A percentile compares a stretch with the other conserved stretches of the same genome.
Evolutionary conservation across 2,888 invertebrate species (phyloP).

Genomic region (Bhutanitis thaidina): DNA sequence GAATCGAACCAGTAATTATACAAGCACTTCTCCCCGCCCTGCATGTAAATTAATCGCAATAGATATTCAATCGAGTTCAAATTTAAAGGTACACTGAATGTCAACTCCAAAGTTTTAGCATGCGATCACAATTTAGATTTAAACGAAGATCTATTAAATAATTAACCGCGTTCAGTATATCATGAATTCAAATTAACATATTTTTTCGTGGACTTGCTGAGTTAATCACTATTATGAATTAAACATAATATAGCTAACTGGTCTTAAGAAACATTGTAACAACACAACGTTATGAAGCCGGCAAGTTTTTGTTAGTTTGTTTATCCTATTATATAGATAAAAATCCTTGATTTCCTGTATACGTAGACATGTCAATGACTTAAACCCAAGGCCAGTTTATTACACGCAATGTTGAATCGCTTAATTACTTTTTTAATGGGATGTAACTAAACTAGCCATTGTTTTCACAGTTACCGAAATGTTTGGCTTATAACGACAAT

Average conservation of each 20-base stretch:
- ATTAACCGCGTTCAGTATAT: too few species aligned
- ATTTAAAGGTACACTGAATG: neutral
- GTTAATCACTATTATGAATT: slow-evolving; percentile 2
- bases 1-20: slow-evolving; percentile 31
- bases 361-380: neutral
- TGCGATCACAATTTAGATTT: too few species aligned
- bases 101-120: too few species aligned
- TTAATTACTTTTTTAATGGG: neutral
- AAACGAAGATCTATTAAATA: too few species aligned
- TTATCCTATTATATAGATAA: neutral
- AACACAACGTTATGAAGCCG: neutral
- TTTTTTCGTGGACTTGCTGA: too few species aligned
- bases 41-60: slow-evolving; percentile 36
- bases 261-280: neutral
- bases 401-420: neutral
- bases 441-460: too few species aligned
- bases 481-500: too few species aligned
- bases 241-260: neutral
- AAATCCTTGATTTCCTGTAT: slow-evolving; percentile 8
- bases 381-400: neutral
- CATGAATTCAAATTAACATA: too few species aligned
- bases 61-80: slow-evolving; percentile 31
- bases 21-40: slow-evolving; percentile 27
- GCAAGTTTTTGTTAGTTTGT: neutral
- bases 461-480: too few species aligned